phyloP scores from a whole-genome alignment of 1,140 invertebrate species.

The Episyrphus balteatus region DNA sequence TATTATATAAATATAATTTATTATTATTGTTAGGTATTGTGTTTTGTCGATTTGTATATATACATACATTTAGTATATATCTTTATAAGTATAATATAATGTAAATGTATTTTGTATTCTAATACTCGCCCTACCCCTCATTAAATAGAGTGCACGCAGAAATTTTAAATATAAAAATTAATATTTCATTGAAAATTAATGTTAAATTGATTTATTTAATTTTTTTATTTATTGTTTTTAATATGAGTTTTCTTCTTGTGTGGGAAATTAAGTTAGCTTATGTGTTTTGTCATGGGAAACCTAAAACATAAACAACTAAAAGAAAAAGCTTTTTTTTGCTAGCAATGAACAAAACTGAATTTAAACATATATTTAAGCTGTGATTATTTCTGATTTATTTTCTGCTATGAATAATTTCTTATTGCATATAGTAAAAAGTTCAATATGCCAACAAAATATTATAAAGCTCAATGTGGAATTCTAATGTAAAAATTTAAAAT shows the following conservation, averaged over 20 bases:
- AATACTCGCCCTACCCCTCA: conserved; percentile 34
- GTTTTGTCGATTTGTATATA: conserved; percentile 9
- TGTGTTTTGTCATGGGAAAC: conserved; percentile 19
- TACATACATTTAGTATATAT: conserved; percentile 17
- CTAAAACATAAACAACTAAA: conserved; percentile 28
- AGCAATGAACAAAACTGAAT: conserved; percentile 6
- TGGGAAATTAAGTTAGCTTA: conserved; percentile 11
- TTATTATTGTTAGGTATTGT: conserved; percentile 3
- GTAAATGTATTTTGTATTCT: conserved; percentile 14
- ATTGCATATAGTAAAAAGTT: conserved; percentile 2
- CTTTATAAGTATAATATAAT: conserved; percentile 4
- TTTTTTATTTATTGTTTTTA: not conserved
- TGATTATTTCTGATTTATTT: not conserved
- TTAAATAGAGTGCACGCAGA: conserved; percentile 36
- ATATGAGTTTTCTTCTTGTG: conserved; percentile 19
- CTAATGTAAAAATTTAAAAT: conserved; percentile 1
- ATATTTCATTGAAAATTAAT: conserved; percentile 3
- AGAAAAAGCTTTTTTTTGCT: not conserved
- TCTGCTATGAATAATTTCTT: conserved; percentile 15
- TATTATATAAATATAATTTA: conserved; percentile 3
- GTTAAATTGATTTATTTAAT: not conserved
- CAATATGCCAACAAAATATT: conserved; percentile 5
- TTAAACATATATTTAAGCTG: not conserved
- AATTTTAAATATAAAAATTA: conserved; percentile 23
- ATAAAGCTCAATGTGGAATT: not conserved